Conservation (phyloP, 2,113 vertebrate species). For the Oncorhynchus kisutch region DNA sequence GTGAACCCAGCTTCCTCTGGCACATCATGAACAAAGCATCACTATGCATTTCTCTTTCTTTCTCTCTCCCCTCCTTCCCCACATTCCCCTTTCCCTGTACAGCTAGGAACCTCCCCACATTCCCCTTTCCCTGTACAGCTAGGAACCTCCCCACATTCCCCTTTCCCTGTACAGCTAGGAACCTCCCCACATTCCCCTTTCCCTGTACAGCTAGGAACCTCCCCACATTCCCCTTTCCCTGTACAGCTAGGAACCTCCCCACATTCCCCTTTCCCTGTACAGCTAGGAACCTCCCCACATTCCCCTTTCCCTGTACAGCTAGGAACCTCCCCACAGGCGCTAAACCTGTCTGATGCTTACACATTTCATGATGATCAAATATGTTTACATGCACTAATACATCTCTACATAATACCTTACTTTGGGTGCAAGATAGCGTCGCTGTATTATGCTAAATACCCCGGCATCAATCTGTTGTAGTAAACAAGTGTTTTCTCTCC, state of each 20-base stretch:
- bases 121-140: no score
- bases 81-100: no score
- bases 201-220: no score
- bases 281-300: neutral
- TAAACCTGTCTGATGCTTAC: conserved; percentile 54
- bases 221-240: no score
- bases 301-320: conserved; percentile 51
- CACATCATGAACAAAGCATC: conserved; percentile 41
- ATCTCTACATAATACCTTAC: conserved; percentile 48
- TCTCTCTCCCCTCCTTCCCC: neutral
- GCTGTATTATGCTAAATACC: conserved; percentile 56
- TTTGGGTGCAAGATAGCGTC: conserved; percentile 21
- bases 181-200: no score
- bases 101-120: no score
- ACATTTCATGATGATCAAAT: conserved; percentile 59
- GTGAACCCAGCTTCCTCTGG: conserved; percentile 24
- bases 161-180: no score
- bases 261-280: no score
- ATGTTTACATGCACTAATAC: conserved; percentile 56
- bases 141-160: no score
- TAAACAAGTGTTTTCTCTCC: conserved; percentile 10
- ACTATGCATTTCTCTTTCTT: conserved; percentile 40
- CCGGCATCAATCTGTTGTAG: conserved; percentile 38
- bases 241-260: no score
- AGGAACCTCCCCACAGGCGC: conserved; percentile 35